phyloP scores from a whole-genome alignment of 2,113 vertebrate genomes.

The Lethenteron reissneri region DNA sequence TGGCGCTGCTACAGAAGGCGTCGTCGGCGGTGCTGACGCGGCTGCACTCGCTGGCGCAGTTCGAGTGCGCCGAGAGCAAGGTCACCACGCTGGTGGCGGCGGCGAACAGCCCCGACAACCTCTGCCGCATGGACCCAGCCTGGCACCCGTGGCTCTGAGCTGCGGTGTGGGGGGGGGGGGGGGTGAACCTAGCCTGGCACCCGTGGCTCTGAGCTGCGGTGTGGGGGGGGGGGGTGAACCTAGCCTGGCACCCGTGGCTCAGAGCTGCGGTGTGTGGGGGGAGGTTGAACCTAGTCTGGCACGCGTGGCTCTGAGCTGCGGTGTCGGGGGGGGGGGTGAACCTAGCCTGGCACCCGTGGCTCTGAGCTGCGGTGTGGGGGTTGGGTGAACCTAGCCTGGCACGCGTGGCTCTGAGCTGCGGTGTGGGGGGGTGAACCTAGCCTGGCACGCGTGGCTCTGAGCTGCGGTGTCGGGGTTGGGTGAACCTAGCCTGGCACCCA shows the following conservation, averaged over 20 bases:
- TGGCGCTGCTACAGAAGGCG: conserved; percentile 79
- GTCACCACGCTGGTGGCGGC: conserved; percentile 92
- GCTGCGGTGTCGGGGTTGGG: too few relatives aligned
- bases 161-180: too few relatives aligned
- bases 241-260: conserved; percentile 93
- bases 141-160: conserved; percentile 90
- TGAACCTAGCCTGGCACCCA: too few relatives aligned
- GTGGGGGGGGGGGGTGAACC: conserved; percentile 43
- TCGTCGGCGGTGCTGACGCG: conserved; percentile 88
- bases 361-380: conserved; percentile 24
- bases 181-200: too few relatives aligned
- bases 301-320: too few relatives aligned
- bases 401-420: conserved; percentile 58
- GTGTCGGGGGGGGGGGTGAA: conserved; percentile 34
- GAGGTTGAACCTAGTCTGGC: too few relatives aligned
- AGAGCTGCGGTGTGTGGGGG: conserved; percentile 15
- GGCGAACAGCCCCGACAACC: conserved; percentile 86
- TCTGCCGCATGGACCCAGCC: conserved; percentile 90
- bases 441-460: conserved; percentile 95
- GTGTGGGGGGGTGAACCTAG: conserved; percentile 40
- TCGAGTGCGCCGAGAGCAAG: conserved; percentile 89
- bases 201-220: too few relatives aligned
- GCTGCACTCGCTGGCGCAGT: conserved; percentile 83
- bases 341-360: conserved; percentile 92
- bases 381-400: conserved; percentile 87